Base-by-base conservation (phyloP, 2,888 invertebrate genomes). In the Byasa hedistus region DNA sequence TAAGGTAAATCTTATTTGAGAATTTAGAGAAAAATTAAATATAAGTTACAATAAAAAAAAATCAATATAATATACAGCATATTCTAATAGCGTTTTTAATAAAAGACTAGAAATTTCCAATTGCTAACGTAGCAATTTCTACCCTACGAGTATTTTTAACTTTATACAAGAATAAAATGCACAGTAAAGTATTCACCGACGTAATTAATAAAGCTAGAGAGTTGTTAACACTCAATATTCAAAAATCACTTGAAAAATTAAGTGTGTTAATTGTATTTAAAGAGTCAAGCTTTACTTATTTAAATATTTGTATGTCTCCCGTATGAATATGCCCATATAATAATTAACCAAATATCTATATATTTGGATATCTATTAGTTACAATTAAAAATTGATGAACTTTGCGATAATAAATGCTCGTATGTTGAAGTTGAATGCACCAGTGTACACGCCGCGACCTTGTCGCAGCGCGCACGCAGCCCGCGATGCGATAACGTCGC, bases 361-460 rank as follows among this genome's bases (percentile, higher is more conserved):
- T 17, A 44, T 15, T 10, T 44, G 44, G 12, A 15, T 15, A 44
- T 44, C 17, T 2, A 44, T 44, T 15, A 19, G 15, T 44, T 44
- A 44, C 19, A 44, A 44, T 15, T 10, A 44, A 44, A 44, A 52
- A 21, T n/a, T 22, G 22, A 56, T 61, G 36, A 65, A n/a, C 54
- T 60, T 27, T 56, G 61, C 48, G 59, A 66, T 61, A 68, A 68
- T 52, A 61, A 60, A 56, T 56, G 61, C 66, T 72, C 72, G 72
- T 78, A 77, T 77, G 81, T 78, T 77, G 77, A 76, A 85, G 87
- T 89, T 89, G 87, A 89, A 89, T 87, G 89, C 86, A 87, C 89
- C 79, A 77, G 74, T 69, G 66, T 63, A 69, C 57, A 71, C 68
- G 71, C 44, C 76, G 81, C 82, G 87, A 83, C 89, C 87, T 88